Percentiles rank a stretch among this genome's conserved stretches.
Evolutionary conservation across 2,113 vertebrate species (phyloP).

Genomic region (Hypomesus transpacificus): DNA sequence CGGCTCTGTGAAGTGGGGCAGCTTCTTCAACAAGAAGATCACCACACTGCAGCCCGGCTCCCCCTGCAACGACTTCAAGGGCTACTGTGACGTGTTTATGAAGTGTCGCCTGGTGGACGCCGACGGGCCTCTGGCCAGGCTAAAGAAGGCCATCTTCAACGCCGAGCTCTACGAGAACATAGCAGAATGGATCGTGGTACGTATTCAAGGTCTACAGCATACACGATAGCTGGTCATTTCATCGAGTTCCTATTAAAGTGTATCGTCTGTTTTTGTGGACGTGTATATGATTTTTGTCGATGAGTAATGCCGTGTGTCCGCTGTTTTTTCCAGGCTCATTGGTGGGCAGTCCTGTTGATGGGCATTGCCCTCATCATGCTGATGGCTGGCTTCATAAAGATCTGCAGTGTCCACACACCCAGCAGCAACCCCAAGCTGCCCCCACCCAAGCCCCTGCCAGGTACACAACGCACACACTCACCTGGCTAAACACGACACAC

Average conservation of each 20-base stretch:
- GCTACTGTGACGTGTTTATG: slow-evolving; percentile 98
- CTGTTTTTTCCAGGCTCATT: slow-evolving; percentile 77
- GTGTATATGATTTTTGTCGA: neutral
- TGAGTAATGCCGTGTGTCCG: neutral
- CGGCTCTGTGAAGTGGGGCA: slow-evolving; percentile 77
- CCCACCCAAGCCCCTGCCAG: slow-evolving; percentile 91
- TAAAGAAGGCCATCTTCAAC: slow-evolving; percentile 98
- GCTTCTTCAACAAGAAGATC: slow-evolving; percentile 70
- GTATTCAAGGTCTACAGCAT: slow-evolving; percentile 44
- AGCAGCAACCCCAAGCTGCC: slow-evolving; percentile 98
- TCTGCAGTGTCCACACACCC: slow-evolving; percentile 97
- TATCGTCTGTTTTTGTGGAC: neutral
- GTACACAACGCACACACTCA: slow-evolving; percentile 54
- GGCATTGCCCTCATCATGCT: slow-evolving; percentile 96
- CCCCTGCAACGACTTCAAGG: slow-evolving; percentile 95
- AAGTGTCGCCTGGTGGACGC: slow-evolving; percentile 93
- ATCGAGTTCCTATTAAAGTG: neutral
- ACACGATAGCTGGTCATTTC: too few species aligned
- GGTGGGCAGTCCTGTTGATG: slow-evolving; percentile 98
- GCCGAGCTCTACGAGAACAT: slow-evolving; percentile 93
- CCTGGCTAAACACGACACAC: slow-evolving; percentile 51
- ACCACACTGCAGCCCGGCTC: slow-evolving; percentile 92
- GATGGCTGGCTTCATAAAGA: slow-evolving; percentile 98
- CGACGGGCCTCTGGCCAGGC: slow-evolving; percentile 89
- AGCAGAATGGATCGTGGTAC: slow-evolving; percentile 96